A percentile compares a stretch with the other conserved stretches of the same genome.
phyloP scores from a whole-genome alignment of 1,140 invertebrate genomes.

The Oryctes rhinoceros region DNA sequence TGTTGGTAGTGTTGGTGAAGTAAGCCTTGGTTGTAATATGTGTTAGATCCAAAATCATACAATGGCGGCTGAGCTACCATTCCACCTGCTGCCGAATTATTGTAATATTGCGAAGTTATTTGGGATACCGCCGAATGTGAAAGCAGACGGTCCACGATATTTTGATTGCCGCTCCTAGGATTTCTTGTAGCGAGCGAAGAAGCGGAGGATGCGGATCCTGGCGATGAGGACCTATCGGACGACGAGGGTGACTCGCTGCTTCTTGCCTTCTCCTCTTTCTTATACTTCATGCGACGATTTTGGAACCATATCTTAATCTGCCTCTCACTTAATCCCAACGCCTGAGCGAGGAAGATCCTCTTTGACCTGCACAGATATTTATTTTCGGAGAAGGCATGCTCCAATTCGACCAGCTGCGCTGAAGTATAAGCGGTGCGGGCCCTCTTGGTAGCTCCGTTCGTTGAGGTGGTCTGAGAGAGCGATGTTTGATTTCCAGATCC shows the following conservation, averaged over 20 bases:
- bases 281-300: slow-evolving; percentile 73
- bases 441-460: slow-evolving; percentile 47
- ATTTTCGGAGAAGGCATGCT: slow-evolving; percentile 81
- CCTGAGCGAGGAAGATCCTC: slow-evolving; percentile 79
- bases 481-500: not conserved
- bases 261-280: slow-evolving; percentile 62
- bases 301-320: slow-evolving; percentile 94
- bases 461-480: not conserved
- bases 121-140: slow-evolving; percentile 22
- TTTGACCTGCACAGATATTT: slow-evolving; percentile 82
- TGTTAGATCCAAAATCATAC: not conserved
- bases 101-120: slow-evolving; percentile 20
- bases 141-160: slow-evolving; percentile 36
- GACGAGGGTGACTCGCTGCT: not conserved
- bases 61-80: not conserved
- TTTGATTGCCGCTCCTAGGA: slow-evolving; percentile 27
- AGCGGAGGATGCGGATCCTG: not conserved
- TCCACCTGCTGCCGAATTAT: not conserved
- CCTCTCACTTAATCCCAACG: slow-evolving; percentile 77
- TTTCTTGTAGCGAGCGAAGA: not conserved
- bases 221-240: slow-evolving; percentile 25
- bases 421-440: slow-evolving; percentile 83
- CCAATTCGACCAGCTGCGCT: slow-evolving; percentile 80
- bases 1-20: not conserved
- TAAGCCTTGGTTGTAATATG: not conserved